Evolutionary conservation across 2,888 invertebrate species (phyloP).

Genomic region (Teleogryllus oceanicus): DNA sequence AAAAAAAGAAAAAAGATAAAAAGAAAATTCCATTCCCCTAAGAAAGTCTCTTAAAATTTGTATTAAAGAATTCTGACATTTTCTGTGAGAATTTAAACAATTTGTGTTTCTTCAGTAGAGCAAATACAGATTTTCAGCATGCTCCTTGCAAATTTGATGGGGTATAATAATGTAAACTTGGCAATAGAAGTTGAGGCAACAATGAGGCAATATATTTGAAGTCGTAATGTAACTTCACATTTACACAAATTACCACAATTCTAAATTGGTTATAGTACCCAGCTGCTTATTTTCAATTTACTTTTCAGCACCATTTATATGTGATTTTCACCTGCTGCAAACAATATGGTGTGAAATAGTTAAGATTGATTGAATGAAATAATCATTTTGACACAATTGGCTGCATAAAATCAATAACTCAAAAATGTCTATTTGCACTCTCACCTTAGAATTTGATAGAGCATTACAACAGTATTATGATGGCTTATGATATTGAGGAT

Average conservation of each 20-base stretch:
- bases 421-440: not conserved
- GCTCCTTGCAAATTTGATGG: no score
- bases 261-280: no score
- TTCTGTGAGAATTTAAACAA: constrained; percentile 18
- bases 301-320: no score
- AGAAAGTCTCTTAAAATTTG: not conserved
- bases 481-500: not conserved
- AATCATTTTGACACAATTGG: not conserved
- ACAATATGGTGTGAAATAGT: no score
- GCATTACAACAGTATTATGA: not conserved
- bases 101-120: not conserved
- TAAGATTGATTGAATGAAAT: not conserved
- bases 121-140: no score
- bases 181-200: no score
- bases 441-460: not conserved
- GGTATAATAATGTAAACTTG: no score
- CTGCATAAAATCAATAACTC: not conserved
- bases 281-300: no score
- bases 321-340: no score
- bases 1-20: not conserved
- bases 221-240: no score
- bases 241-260: no score
- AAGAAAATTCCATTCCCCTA: not conserved
- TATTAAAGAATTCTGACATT: not conserved
- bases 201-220: no score